Base-by-base conservation (phyloP, 1,140 invertebrate species). In the Ceratosolen solmsi region DNA sequence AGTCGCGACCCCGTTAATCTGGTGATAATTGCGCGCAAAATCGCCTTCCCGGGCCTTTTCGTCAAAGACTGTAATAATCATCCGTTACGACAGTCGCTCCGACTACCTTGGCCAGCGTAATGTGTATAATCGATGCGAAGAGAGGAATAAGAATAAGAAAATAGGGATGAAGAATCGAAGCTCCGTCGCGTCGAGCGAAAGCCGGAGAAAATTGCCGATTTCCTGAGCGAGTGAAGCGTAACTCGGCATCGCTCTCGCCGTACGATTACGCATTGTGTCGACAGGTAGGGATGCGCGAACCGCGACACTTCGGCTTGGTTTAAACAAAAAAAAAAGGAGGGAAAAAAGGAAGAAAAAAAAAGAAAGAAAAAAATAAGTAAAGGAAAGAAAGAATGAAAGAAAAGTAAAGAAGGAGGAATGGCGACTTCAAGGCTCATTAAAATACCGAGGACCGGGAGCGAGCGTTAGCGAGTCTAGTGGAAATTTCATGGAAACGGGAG, bases 381-480 rank as follows among this genome's bases (percentile, higher is more conserved):
- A 17, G 46, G 71, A 8, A n/a, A 51, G 27, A 30, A 36, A 30
- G 49, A 51, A 49, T 9, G 17, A 71, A 15, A 5, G 22, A 20
- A 20, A 49, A 3, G 1, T 7, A 1, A 0, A 2, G 22, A 3
- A 38, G 5, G 13, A 54, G 33, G 49, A 33, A n/a, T 33, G 15
- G 33, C 20, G 27, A 33, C 54, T n/a, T 58, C 73, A 41, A 75
- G 73, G n/a, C 22, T 75, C 73, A 33, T 58, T 60, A 75, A 75
- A 75, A 75, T 58, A 75, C 54, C 73, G 49, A 30, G 72, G 20
- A 7, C 30, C 25, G 3, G 65, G 8, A 3, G 25, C n/a, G 58
- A 60, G 33, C 7, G 20, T 9, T n/a, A 7, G 0, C 38, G 2
- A 41, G 15, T 13, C 22, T 38, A 0, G 38, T 27, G 70, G 17